Base-by-base conservation (phyloP, 2,797 vertebrate genomes). In the Cyclopterus lumpus region DNA sequence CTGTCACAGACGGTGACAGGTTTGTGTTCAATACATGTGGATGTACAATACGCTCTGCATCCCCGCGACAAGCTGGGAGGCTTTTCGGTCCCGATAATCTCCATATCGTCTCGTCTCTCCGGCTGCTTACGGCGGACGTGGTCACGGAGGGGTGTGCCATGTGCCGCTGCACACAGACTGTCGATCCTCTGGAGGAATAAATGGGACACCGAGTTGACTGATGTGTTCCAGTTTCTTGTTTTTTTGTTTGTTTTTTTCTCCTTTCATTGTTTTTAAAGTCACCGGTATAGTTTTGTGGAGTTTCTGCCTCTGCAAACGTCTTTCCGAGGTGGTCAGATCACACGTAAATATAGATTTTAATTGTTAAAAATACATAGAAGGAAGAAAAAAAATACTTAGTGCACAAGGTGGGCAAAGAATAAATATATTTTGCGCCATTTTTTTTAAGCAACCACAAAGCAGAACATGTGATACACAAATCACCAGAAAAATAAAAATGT, bases 11-110 rank as follows among this genome's bases (percentile, higher is more conserved):
- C 89, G 82, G 77, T 94, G 95, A 95, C 94, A 95, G 93, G 90
- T 93, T 90, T 86, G 92, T 95, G 94, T 95, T 95, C 93, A 94
- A 94, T 94, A 94, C 94, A 94, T 93, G 93, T 91, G 93, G 93
- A 95, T 93, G 91, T 93, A 95, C 94, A 95, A 95, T 94, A 92
- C 92, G 85, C 88, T 90, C 92, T 91, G 93, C 91, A 93, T 94
- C 93, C n/a, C 91, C 68, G 62, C 93, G 94, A 95, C 93, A 94
- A 86, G 93, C 92, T 92, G 92, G 93, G 85, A 93, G 94, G 92
- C 93, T 93, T 94, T 94, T 91, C 88, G 90, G 90, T 94, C 91
- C 90, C 73, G 77, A 91, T 94, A 87, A 91, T 94, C 93, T 94
- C 93, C 92, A 92, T 91, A 92, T 91, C 84, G 87, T 88, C 94